phyloP scores from a whole-genome alignment of 2,888 invertebrate genomes.

The Cephalotes varians region DNA sequence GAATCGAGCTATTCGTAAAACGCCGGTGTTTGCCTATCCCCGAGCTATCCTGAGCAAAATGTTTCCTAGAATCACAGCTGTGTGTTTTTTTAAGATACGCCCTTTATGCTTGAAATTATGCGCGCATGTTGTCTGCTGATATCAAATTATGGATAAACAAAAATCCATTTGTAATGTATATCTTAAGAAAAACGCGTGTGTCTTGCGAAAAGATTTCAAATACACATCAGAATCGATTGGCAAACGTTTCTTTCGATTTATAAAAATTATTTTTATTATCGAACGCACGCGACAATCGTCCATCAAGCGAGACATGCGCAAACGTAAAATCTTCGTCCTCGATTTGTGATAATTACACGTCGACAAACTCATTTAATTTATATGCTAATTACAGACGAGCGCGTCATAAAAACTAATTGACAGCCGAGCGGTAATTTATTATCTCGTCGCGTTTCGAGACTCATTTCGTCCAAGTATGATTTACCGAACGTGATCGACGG shows the following conservation, averaged over 20 bases:
- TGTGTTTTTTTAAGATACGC: neutral
- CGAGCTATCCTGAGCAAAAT: constrained; percentile 15
- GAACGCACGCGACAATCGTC: constrained; percentile 27
- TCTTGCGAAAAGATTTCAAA: neutral
- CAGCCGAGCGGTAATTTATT: constrained; percentile 53
- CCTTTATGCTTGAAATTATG: constrained; percentile 20
- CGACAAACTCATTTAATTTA: constrained; percentile 46
- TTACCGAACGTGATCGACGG: constrained; percentile 22
- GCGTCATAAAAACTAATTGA: constrained; percentile 54
- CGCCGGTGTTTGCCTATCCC: neutral
- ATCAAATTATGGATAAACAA: neutral
- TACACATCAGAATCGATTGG: neutral
- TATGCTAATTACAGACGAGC: constrained; percentile 32
- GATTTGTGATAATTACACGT: constrained; percentile 29
- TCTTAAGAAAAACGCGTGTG: neutral
- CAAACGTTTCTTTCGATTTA: neutral
- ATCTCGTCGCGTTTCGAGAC: constrained; percentile 49
- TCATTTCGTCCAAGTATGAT: constrained; percentile 45
- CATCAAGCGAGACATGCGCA: neutral
- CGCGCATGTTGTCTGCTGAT: no score
- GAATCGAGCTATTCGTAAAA: constrained; percentile 23
- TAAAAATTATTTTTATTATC: constrained; percentile 4
- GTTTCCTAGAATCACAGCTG: neutral
- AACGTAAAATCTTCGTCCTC: constrained; percentile 26
- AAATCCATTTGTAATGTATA: neutral